phyloP scores from a whole-genome alignment of 2,113 vertebrate species.

The Laticauda laticaudata region DNA sequence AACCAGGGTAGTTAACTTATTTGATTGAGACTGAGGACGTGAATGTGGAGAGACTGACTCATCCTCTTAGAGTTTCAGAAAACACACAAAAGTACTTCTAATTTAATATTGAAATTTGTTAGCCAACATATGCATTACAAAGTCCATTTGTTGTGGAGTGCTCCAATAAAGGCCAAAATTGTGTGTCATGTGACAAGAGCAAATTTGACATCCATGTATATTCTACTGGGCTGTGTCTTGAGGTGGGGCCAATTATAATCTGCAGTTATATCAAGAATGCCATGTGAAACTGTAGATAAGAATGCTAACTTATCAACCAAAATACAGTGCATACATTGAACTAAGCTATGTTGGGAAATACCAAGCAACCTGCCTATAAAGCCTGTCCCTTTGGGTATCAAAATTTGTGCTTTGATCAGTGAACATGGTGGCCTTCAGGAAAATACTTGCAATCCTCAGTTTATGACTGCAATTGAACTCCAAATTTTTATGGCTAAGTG shows the following conservation, averaged over 20 bases:
- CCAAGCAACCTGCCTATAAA: neutral
- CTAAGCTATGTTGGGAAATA: neutral
- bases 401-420: neutral
- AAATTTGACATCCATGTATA: neutral
- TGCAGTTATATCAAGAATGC: neutral
- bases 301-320: neutral
- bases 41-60: neutral
- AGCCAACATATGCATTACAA: neutral
- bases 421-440: neutral
- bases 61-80: neutral
- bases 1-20: neutral
- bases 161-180: neutral
- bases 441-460: neutral
- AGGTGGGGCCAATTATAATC: neutral
- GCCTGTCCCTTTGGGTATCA: neutral
- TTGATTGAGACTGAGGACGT: neutral
- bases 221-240: neutral
- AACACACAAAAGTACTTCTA: neutral
- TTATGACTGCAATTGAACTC: neutral
- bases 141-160: neutral
- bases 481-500: neutral
- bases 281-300: neutral
- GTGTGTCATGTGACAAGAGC: neutral
- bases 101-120: neutral
- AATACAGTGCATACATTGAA: neutral